phyloP scores from a whole-genome alignment of 2,888 invertebrate species.

The Drosophila fungiperda region DNA sequence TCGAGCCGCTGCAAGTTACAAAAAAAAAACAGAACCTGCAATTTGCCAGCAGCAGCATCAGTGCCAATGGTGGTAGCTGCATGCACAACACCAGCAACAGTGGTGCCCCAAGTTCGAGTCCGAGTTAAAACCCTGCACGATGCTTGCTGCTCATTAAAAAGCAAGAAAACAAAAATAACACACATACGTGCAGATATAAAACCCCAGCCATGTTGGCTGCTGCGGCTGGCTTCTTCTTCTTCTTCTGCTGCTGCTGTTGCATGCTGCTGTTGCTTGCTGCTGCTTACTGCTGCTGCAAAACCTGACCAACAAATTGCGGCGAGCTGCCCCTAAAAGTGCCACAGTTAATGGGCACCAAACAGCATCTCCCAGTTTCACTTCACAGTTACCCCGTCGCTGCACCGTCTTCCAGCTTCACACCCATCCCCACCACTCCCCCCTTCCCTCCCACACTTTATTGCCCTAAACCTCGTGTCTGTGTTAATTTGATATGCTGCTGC shows the following conservation, averaged over 20 bases:
- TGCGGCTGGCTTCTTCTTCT: conserved; percentile 11
- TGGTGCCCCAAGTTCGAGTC: conserved; percentile 16
- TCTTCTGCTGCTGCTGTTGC: conserved; percentile 4
- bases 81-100: conserved; percentile 20
- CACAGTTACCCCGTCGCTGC: conserved; percentile 24
- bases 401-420: background rate
- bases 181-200: conserved; percentile 38
- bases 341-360: conserved; percentile 77
- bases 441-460: background rate
- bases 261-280: background rate
- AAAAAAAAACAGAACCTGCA: conserved; percentile 57
- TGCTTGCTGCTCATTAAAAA: conserved; percentile 77
- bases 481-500: conserved; percentile 76
- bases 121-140: conserved; percentile 55
- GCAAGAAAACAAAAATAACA: conserved; percentile 50
- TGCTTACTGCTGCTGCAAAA: conserved; percentile 46
- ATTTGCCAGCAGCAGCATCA: conserved; percentile 53
- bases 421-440: background rate
- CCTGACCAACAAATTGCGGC: conserved; percentile 75
- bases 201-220: conserved; percentile 44
- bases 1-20: conserved; percentile 27
- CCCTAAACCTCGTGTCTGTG: conserved; percentile 62
- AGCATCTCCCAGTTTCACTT: conserved; percentile 52
- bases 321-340: conserved; percentile 74
- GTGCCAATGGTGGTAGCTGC: conserved; percentile 8